Conservation (phyloP, 2,888 invertebrate species). For the Melanophora roralis region DNA sequence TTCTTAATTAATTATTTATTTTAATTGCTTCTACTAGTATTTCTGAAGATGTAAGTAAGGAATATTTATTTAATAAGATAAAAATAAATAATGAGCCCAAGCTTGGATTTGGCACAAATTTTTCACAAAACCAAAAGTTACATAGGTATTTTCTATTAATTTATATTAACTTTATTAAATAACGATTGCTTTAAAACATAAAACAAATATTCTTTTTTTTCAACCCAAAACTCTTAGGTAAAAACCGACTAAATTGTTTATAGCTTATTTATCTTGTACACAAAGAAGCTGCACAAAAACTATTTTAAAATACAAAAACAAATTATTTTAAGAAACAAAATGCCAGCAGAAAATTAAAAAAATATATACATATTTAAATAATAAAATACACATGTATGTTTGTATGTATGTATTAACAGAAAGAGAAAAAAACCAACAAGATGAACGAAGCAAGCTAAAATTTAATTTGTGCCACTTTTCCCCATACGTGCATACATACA, state of each 20-base stretch:
- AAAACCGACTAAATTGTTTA: constrained; percentile 37
- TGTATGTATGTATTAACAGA: no score
- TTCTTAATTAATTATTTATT: no score
- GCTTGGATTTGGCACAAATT: no score
- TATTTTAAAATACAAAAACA: constrained; percentile 58
- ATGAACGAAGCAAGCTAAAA: constrained; percentile 55
- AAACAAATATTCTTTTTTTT: background rate
- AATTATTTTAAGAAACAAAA: constrained; percentile 57
- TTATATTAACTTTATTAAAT: no score
- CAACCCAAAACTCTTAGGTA: background rate
- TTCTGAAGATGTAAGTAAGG: no score
- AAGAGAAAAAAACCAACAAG: constrained; percentile 3
- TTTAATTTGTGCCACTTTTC: constrained; percentile 63
- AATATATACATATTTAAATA: no score
- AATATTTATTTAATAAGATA: no score
- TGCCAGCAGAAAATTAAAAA: constrained; percentile 49
- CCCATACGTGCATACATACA: constrained; percentile 23
- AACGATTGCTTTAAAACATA: no score
- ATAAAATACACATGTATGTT: constrained; percentile 41
- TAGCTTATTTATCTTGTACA: constrained; percentile 52
- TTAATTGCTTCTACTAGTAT: no score
- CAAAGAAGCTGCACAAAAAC: constrained; percentile 56
- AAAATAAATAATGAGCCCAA: no score
- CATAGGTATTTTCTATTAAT: no score
- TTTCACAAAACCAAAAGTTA: no score